Evolutionary conservation across 2,888 invertebrate species (phyloP).

Genomic region (Perizoma flavofasciatum): DNA sequence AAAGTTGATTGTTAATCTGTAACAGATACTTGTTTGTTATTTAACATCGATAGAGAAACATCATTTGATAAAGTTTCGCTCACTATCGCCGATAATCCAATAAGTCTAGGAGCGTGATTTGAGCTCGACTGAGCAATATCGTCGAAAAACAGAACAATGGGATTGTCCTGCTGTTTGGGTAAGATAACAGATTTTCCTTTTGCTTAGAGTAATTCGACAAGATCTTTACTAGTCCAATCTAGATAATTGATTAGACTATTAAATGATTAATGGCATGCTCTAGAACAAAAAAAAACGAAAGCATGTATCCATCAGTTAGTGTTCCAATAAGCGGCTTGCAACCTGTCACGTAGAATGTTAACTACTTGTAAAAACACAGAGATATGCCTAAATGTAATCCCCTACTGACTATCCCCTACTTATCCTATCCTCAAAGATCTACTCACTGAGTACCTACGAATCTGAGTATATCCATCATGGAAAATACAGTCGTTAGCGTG

Average conservation of each 20-base stretch:
- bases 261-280: background rate
- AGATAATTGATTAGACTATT: conserved; percentile 6
- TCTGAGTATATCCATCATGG: too few species aligned
- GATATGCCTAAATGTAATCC: too few species aligned
- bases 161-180: conserved; percentile 26
- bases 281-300: too few species aligned
- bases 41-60: conserved; percentile 48
- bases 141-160: conserved; percentile 38
- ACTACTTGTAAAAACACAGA: too few species aligned
- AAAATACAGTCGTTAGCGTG: too few species aligned
- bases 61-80: conserved; percentile 50
- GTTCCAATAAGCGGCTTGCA: too few species aligned
- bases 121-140: conserved; percentile 51
- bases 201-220: conserved; percentile 14
- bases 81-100: conserved; percentile 55
- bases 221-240: conserved; percentile 16
- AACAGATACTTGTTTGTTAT: conserved; percentile 60
- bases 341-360: too few species aligned
- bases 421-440: too few species aligned
- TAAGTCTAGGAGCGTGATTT: conserved; percentile 58
- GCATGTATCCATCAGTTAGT: too few species aligned
- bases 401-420: too few species aligned
- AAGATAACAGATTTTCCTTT: conserved; percentile 23
- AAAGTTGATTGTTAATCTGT: conserved; percentile 71
- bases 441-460: too few species aligned